Evolutionary conservation across 2,888 invertebrate species (phyloP).

Genomic region (Hesperia comma): DNA sequence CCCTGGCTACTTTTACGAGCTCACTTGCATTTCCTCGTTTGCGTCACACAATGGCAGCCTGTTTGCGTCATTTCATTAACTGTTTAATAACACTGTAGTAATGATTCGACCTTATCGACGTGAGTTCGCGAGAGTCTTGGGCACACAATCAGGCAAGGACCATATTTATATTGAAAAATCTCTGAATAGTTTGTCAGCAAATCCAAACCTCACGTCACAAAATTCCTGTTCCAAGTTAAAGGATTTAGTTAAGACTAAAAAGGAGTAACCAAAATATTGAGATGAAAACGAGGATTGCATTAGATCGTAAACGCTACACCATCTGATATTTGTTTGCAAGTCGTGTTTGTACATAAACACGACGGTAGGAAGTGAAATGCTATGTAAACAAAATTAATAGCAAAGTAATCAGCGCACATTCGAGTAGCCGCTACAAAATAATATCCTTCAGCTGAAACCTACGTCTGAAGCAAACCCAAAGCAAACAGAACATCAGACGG

Average conservation of each 20-base stretch:
- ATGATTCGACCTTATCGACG: conserved; percentile 18
- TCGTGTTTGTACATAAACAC: no score
- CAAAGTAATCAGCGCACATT: conserved; percentile 8
- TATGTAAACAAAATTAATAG: conserved; percentile 8
- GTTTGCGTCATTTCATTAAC: conserved; percentile 19
- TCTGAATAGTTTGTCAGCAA: no score
- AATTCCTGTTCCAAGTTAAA: no score
- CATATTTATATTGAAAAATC: no score
- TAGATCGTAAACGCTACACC: no score
- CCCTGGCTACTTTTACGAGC: conserved; percentile 8
- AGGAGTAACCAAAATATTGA: no score
- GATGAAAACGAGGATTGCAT: no score
- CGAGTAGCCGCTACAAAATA: conserved; percentile 31
- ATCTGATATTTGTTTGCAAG: no score
- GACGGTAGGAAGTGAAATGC: not conserved
- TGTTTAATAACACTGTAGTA: conserved; percentile 3
- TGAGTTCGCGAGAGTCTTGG: not conserved
- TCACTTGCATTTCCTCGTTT: conserved; percentile 43
- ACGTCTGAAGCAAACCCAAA: conserved; percentile 42
- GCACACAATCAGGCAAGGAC: not conserved
- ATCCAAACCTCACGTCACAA: no score
- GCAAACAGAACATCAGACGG: conserved; percentile 49
- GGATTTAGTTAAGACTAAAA: no score
- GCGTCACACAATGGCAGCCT: conserved; percentile 48
- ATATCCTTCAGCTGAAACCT: conserved; percentile 23